Evolutionary conservation across 2,888 invertebrate species (phyloP).

Genomic region (Aphodius granarius): DNA sequence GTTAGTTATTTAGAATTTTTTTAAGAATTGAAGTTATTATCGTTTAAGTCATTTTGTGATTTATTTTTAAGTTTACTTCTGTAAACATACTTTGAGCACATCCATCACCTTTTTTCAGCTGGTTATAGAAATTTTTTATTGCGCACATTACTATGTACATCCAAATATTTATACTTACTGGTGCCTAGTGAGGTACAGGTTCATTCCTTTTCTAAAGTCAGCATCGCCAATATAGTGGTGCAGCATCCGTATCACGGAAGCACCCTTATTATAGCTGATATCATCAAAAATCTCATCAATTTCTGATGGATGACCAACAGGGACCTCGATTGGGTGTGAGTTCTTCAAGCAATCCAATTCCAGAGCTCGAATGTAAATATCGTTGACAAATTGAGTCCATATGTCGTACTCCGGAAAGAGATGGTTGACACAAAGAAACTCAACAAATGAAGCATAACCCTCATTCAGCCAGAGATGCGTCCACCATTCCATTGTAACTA

Average conservation of each 20-base stretch:
- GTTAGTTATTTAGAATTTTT: no score
- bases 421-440: slow-evolving; percentile 89
- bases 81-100: no score
- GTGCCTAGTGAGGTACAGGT: slow-evolving; percentile 81
- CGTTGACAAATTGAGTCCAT: slow-evolving; percentile 95
- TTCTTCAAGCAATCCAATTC: slow-evolving; percentile 86
- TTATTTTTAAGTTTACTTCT: no score
- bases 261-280: slow-evolving; percentile 88
- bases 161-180: slow-evolving; percentile 50
- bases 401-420: slow-evolving; percentile 94
- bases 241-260: slow-evolving; percentile 91
- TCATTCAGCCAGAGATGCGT: slow-evolving; percentile 95
- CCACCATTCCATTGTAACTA: slow-evolving; percentile 99
- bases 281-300: slow-evolving; percentile 97
- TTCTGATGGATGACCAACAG: slow-evolving; percentile 90
- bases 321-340: slow-evolving; percentile 94
- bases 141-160: no score
- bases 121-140: no score
- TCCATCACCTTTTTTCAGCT: no score
- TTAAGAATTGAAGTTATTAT: no score
- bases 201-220: slow-evolving; percentile 91
- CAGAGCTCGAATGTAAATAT: slow-evolving; percentile 80
- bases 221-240: slow-evolving; percentile 90
- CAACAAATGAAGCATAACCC: slow-evolving; percentile 85
- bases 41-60: no score